Evolutionary conservation across 35 echinoderm and acorn worm species (phyloP).

Genomic region (Strongylocentrotus purpuratus): DNA sequence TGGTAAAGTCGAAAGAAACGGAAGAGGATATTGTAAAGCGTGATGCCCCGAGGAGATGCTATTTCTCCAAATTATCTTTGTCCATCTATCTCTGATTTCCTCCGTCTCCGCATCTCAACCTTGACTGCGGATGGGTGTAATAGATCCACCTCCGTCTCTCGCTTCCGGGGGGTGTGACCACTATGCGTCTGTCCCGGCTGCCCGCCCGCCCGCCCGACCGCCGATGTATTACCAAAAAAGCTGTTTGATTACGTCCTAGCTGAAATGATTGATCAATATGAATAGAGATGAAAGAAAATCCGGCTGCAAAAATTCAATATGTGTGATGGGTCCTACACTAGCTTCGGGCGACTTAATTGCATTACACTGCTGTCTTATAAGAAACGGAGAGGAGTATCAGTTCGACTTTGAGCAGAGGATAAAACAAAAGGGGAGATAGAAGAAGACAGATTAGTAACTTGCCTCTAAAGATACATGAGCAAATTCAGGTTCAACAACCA

Average conservation of each 20-base stretch:
- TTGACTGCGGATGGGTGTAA: not conserved
- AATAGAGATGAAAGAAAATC: not conserved
- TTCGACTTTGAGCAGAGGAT: not conserved
- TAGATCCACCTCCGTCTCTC: not conserved
- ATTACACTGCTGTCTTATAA: not conserved
- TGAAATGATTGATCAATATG: not conserved
- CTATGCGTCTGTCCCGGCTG: not conserved
- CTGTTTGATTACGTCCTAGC: not conserved
- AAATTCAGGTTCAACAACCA: not conserved
- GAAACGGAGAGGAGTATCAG: not conserved
- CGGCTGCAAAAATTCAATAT: constrained; percentile 1
- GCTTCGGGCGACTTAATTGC: not conserved
- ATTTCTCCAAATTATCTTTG: not conserved
- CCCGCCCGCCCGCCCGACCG: too few species aligned
- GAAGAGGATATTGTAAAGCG: not conserved
- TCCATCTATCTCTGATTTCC: not conserved
- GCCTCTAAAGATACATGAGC: not conserved
- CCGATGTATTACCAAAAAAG: not conserved
- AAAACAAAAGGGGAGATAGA: not conserved
- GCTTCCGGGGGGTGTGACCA: not conserved
- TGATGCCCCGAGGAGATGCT: not conserved
- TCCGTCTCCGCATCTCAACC: not conserved
- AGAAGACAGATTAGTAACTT: not conserved
- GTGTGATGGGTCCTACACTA: not conserved
- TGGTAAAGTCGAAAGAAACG: not conserved